A percentile compares a stretch with the other conserved stretches of the same genome.
Evolutionary conservation across 2,888 invertebrate species (phyloP).

Genomic region (Parascotia fuliginaria): DNA sequence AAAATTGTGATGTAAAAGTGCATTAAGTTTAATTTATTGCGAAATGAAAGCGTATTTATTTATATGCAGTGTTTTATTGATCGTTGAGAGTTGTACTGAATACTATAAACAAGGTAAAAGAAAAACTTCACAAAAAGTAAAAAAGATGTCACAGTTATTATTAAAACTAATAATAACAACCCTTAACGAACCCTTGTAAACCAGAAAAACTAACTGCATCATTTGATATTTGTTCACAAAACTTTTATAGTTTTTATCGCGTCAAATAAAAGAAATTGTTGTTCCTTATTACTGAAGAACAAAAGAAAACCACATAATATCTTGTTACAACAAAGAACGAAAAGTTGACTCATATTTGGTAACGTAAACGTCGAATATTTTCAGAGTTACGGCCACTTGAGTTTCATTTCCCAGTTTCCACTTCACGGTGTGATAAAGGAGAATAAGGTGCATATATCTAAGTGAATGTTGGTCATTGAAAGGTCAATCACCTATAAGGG

Average conservation of each 20-base stretch:
- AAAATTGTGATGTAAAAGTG: constrained; percentile 24
- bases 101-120: too few species aligned
- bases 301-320: not conserved
- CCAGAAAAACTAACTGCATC: too few species aligned
- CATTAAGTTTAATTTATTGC: constrained; percentile 26
- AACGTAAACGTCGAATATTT: constrained; percentile 11
- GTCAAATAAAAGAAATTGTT: not conserved
- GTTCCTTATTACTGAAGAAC: not conserved
- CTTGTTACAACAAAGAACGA: not conserved
- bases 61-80: too few species aligned
- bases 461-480: constrained; percentile 58
- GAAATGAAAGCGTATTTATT: too few species aligned
- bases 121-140: too few species aligned
- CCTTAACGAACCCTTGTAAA: too few species aligned
- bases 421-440: constrained; percentile 29
- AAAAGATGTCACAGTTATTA: too few species aligned
- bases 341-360: constrained; percentile 6
- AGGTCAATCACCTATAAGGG: constrained; percentile 64
- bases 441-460: constrained; percentile 47
- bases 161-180: too few species aligned
- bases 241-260: too few species aligned
- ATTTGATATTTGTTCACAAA: too few species aligned
- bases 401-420: constrained; percentile 32
- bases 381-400: constrained; percentile 26
- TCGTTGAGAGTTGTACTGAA: too few species aligned